These are phyloP conservation scores for Megalonaias nervosa DNA, from an alignment of 1,140 invertebrate species.

Conservation along the genomic window DNA sequence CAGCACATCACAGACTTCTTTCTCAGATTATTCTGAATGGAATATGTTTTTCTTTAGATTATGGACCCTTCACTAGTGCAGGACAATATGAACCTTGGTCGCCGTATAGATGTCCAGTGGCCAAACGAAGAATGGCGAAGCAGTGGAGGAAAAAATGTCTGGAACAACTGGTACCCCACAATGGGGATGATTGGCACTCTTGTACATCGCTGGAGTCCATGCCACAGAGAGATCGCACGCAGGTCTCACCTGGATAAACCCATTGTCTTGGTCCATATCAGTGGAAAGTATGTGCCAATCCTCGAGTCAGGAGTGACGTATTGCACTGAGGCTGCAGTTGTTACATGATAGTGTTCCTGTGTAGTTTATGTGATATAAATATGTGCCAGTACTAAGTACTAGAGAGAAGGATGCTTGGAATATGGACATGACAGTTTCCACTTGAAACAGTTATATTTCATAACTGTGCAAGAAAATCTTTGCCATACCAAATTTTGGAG, in stretches of 20 bases:
- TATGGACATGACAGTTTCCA: too few relatives aligned
- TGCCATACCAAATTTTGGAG: too few relatives aligned
- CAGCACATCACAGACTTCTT: neutral
- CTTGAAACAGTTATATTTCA: too few relatives aligned
- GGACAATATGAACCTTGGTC: constrained; percentile 90
- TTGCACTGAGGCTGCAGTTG: too few relatives aligned
- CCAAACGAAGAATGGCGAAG: constrained; percentile 89
- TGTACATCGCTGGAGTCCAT: constrained; percentile 92
- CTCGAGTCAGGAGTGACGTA: constrained; percentile 84
- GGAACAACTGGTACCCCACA: constrained; percentile 91
- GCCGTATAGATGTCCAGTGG: constrained; percentile 92
- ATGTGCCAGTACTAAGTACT: too few relatives aligned
- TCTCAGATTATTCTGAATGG: neutral
- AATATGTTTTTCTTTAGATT: constrained; percentile 73
- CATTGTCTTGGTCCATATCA: constrained; percentile 92
- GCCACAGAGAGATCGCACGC: constrained; percentile 86
- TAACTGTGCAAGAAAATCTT: too few relatives aligned
- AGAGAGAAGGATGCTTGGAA: too few relatives aligned
- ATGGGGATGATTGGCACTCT: constrained; percentile 93
- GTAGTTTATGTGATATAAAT: too few relatives aligned
- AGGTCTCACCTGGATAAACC: constrained; percentile 92
- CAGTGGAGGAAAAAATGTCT: constrained; percentile 86
- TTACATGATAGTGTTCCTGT: too few relatives aligned
- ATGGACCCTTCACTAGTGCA: constrained; percentile 86
- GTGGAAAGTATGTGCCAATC: constrained; percentile 93